phyloP scores from a whole-genome alignment of 2,888 invertebrate species.

The Lithophane semibrunnea region DNA sequence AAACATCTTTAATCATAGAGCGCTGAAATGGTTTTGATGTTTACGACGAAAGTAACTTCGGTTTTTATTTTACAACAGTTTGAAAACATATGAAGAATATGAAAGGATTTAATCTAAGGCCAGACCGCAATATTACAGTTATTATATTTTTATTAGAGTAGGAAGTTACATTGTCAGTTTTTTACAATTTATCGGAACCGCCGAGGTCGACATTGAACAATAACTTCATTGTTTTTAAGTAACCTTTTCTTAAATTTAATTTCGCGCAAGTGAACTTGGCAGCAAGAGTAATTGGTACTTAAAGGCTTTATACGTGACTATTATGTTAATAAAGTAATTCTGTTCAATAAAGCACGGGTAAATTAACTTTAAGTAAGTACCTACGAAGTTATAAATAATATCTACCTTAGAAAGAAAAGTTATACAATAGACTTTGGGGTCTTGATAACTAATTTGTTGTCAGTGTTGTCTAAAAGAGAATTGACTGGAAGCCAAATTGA shows the following conservation, averaged over 20 bases:
- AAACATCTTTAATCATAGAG: constrained; percentile 16
- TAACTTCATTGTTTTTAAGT: constrained; percentile 66
- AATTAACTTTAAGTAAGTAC: constrained; percentile 22
- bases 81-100: constrained; percentile 14
- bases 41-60: constrained; percentile 21
- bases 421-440: background rate
- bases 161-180: constrained; percentile 60
- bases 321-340: constrained; percentile 53
- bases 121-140: constrained; percentile 26
- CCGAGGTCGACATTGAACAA: constrained; percentile 68
- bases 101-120: constrained; percentile 53
- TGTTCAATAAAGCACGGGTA: constrained; percentile 37
- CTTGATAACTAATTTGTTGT: constrained; percentile 13
- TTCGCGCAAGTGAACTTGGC: constrained; percentile 59
- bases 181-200: constrained; percentile 52
- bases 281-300: constrained; percentile 52
- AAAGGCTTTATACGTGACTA: constrained; percentile 52
- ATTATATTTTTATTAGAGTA: constrained; percentile 47
- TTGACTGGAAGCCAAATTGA: constrained; percentile 36
- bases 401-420: constrained; percentile 16
- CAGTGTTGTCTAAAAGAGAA: constrained; percentile 33
- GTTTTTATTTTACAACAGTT: constrained; percentile 1
- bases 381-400: constrained; percentile 12
- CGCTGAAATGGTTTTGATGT: constrained; percentile 26
- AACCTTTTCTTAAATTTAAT: constrained; percentile 50